Evolutionary conservation across 2,113 vertebrate genomes (phyloP).

Genomic region (Ursus arctos): DNA sequence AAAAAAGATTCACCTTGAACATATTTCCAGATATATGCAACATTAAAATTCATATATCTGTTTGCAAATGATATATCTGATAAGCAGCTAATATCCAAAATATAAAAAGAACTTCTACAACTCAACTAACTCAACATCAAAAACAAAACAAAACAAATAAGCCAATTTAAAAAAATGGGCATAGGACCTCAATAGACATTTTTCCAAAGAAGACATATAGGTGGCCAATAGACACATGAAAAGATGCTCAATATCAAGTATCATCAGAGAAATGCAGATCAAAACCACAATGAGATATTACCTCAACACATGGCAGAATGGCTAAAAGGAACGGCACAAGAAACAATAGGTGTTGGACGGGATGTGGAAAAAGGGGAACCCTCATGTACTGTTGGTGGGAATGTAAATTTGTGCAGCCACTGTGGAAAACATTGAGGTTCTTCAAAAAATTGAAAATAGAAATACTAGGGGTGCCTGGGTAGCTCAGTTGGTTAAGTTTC

Average conservation of each 20-base stretch:
- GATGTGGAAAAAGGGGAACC: background rate
- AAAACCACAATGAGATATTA: background rate
- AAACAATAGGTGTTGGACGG: background rate
- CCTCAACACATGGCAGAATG: background rate
- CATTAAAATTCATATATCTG: slow-evolving; percentile 26
- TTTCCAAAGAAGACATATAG: background rate
- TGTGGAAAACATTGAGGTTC: background rate
- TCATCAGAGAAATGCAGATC: background rate
- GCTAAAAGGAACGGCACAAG: background rate
- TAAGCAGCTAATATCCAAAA: background rate
- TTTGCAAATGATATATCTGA: background rate
- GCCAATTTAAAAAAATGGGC: background rate
- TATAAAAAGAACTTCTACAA: background rate
- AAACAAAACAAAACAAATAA: background rate
- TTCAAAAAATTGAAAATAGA: background rate
- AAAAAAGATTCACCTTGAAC: background rate
- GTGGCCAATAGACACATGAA: background rate
- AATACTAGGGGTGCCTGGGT: background rate
- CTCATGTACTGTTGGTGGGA: background rate
- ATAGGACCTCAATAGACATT: background rate
- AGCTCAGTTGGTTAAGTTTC: background rate
- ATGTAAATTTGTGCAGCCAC: background rate
- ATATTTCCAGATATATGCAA: background rate
- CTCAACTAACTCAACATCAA: background rate
- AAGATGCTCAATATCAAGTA: background rate